A percentile compares a stretch with the other conserved stretches of the same genome.
Evolutionary conservation across 2,888 invertebrate species (phyloP).

Genomic region (Emesis furor): DNA sequence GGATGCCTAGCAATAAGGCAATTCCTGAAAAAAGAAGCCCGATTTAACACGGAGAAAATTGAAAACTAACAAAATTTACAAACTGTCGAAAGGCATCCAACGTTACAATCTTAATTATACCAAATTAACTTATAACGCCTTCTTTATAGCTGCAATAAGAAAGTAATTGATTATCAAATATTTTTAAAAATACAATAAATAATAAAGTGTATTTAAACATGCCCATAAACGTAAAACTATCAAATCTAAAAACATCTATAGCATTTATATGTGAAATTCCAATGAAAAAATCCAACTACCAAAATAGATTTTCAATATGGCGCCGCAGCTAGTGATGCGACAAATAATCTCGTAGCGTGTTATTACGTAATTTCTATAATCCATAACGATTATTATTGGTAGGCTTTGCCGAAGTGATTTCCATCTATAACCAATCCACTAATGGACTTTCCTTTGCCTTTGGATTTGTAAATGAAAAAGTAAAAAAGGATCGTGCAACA

Average conservation of each 20-base stretch:
- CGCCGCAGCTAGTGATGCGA: slow-evolving; percentile 21
- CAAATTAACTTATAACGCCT: too few relatives aligned
- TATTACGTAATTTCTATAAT: slow-evolving; percentile 66
- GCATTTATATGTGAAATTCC: background rate
- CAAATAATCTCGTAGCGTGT: slow-evolving; percentile 27
- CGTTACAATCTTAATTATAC: too few relatives aligned
- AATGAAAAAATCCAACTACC: slow-evolving; percentile 19
- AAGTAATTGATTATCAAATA: background rate
- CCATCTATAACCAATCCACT: slow-evolving; percentile 85
- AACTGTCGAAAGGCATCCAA: too few relatives aligned
- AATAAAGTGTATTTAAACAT: background rate
- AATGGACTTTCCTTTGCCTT: slow-evolving; percentile 87
- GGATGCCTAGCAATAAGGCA: too few relatives aligned
- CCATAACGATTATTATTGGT: slow-evolving; percentile 68
- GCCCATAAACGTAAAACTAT: slow-evolving; percentile 7
- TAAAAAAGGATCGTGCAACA: slow-evolving; percentile 88
- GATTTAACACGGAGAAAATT: too few relatives aligned
- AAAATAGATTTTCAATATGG: slow-evolving; percentile 25
- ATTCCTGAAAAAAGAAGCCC: too few relatives aligned
- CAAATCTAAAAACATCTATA: slow-evolving; percentile 19
- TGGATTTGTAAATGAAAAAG: slow-evolving; percentile 81
- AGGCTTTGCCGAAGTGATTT: slow-evolving; percentile 61
- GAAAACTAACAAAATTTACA: too few relatives aligned
- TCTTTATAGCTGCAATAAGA: too few relatives aligned
- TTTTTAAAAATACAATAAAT: background rate